Evolutionary conservation across 2,888 invertebrate species (phyloP), one percentile per base, ranked within the genome.

Genomic region (Pseudococcus jackbeardsleyi): DNA sequence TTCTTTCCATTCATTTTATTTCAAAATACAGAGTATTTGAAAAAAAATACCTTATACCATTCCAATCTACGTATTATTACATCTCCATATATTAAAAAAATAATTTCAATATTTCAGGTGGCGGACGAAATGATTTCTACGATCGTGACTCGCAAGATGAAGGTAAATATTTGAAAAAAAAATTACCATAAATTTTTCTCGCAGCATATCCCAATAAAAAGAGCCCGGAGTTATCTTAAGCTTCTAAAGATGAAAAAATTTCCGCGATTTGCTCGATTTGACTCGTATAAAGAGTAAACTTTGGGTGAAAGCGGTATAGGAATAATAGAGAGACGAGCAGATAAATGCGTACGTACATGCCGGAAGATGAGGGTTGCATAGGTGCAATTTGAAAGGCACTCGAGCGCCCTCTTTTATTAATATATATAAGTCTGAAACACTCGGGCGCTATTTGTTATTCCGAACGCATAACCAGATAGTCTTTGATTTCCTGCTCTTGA

Each of bases 401-500:
- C 42, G 46, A 82, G 79, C 79, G 79, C 79, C 79, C 46, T 82
- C 46, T 82, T 46, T 82, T 82, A 82, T 42, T 82, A 82, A 42
- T 82, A 82, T 82, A 33, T 82, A 82, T 46, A 82, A 46, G 79
- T 82, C 79, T 82, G 79, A 82, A 82, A 82, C 79, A 82, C 46
- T 46, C 79, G 79, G 79, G 79, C 46, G 79, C 79, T 82, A 59
- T 59, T 85, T 85, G 85, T 85, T 85, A 85, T 85, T 85, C 85
- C 46, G 39, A 85, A 59, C 54, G 85, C 85, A 59, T 85, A 85
- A 85, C 85, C 59, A 54, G 85, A 85, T 85, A 85, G 85, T 85
- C 85, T 85, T 85, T 85, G 85, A 85, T 85, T 85, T 85, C 85
- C 85, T 85, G 85, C 50, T 85, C 85, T 85, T 85, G 59, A 85